phyloP scores from a whole-genome alignment of 2,888 invertebrate genomes.

The Mythimna loreyi region DNA sequence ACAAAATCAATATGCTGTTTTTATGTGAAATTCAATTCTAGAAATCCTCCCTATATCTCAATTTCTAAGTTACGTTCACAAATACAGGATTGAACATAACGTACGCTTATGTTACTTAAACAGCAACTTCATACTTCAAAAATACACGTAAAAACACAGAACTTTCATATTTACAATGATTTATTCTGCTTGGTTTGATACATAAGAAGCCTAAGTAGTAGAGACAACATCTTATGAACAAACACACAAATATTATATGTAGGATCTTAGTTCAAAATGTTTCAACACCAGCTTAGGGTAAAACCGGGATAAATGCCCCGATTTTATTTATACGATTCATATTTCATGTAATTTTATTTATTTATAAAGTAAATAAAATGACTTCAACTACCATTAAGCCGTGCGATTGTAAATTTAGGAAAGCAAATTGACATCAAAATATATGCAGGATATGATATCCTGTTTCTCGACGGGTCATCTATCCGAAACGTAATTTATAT shows the following conservation, averaged over 20 bases:
- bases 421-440: too few species aligned
- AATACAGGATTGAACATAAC: slow-evolving; percentile 21
- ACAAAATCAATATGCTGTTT: slow-evolving; percentile 3
- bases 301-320: too few species aligned
- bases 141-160: slow-evolving; percentile 19
- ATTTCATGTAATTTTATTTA: too few species aligned
- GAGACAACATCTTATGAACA: slow-evolving; percentile 25
- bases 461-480: too few species aligned
- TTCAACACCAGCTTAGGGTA: too few species aligned
- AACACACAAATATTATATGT: slow-evolving; percentile 22
- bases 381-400: too few species aligned
- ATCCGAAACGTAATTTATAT: too few species aligned
- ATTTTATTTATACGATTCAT: too few species aligned
- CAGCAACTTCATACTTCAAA: slow-evolving; percentile 11
- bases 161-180: slow-evolving; percentile 27
- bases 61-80: neutral
- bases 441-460: too few species aligned
- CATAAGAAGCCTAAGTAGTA: slow-evolving; percentile 37
- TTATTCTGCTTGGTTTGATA: slow-evolving; percentile 23
- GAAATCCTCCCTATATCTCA: neutral
- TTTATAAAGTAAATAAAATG: too few species aligned
- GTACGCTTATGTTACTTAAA: neutral
- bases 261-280: neutral
- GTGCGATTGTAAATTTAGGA: too few species aligned
- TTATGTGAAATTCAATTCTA: slow-evolving; percentile 19